Conservation (phyloP, 2,797 vertebrate species). For the Rhodeus uyekii region DNA sequence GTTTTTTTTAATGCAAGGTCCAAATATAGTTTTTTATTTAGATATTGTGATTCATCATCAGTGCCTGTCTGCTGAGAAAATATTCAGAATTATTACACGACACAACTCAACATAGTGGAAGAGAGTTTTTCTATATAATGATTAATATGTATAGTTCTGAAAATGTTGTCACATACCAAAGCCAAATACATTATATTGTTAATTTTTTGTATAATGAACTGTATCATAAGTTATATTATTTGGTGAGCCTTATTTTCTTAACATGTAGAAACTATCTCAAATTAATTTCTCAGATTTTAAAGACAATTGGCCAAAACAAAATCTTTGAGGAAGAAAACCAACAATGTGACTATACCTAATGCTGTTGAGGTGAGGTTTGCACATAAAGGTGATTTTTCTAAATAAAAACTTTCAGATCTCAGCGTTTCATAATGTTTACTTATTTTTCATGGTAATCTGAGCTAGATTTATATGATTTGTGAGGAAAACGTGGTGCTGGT, state of each 20-base stretch:
- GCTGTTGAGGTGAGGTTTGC: slow-evolving; percentile 28
- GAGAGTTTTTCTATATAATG: slow-evolving; percentile 8
- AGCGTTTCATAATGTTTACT: background rate
- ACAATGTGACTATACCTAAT: background rate
- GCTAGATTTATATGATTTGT: background rate
- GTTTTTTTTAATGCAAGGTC: background rate
- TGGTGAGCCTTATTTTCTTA: background rate
- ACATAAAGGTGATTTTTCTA: slow-evolving; percentile 23
- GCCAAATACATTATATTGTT: slow-evolving; percentile 4
- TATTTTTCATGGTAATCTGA: background rate
- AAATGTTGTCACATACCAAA: slow-evolving; percentile 26
- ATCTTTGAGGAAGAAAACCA: background rate
- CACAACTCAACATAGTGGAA: background rate
- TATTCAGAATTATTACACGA: background rate
- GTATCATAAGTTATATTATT: slow-evolving; percentile 10
- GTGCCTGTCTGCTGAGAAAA: slow-evolving; percentile 13
- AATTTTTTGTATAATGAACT: background rate
- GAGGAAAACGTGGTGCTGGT: background rate
- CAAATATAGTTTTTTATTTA: background rate
- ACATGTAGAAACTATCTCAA: background rate
- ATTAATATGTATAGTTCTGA: background rate
- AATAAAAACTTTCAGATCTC: slow-evolving; percentile 20
- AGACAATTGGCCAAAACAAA: background rate
- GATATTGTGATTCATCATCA: background rate
- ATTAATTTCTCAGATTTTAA: background rate